Conservation (phyloP, 2,797 vertebrate species). For the Eupleurogrammus muticus region DNA sequence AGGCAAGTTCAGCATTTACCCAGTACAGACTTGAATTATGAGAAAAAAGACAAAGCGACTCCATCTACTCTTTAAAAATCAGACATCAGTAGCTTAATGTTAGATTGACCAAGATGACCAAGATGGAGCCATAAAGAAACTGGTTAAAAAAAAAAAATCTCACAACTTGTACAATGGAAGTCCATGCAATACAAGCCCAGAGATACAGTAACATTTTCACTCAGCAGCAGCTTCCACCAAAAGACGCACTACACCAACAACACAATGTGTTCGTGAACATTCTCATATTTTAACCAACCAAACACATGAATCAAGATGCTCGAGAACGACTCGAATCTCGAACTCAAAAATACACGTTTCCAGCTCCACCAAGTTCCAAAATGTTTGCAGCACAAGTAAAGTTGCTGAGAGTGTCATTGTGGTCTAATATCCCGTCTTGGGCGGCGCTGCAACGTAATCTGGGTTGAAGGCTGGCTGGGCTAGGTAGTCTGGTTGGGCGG, state of each 20-base stretch:
- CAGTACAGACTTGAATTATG: slow-evolving; percentile 1
- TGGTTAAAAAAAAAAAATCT: slow-evolving; percentile 5
- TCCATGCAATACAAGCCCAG: slow-evolving; percentile 45
- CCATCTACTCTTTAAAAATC: slow-evolving; percentile 12
- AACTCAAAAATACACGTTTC: too few species aligned
- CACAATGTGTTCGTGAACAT: slow-evolving; percentile 13
- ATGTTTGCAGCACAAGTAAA: slow-evolving; percentile 27
- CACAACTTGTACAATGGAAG: slow-evolving; percentile 20
- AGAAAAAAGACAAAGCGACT: slow-evolving; percentile 28
- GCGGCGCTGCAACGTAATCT: slow-evolving; percentile 83
- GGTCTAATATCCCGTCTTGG: slow-evolving; percentile 80
- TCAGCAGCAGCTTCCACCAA: slow-evolving; percentile 22
- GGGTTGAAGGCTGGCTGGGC: slow-evolving; percentile 94
- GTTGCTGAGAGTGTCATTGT: slow-evolving; percentile 10
- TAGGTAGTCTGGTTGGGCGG: slow-evolving; percentile 41
- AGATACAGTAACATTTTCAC: slow-evolving; percentile 38
- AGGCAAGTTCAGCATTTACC: slow-evolving; percentile 15
- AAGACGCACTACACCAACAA: slow-evolving; percentile 9
- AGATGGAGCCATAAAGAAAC: slow-evolving; percentile 28
- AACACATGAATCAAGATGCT: slow-evolving; percentile 4
- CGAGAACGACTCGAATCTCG: slow-evolving; percentile 3
- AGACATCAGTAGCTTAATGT: slow-evolving; percentile 32
- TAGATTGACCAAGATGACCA: slow-evolving; percentile 29
- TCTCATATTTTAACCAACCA: slow-evolving; percentile 24
- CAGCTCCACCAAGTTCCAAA: slow-evolving; percentile 30